Conservation (phyloP, 1,140 invertebrate species). For the Dreissena polymorpha region DNA sequence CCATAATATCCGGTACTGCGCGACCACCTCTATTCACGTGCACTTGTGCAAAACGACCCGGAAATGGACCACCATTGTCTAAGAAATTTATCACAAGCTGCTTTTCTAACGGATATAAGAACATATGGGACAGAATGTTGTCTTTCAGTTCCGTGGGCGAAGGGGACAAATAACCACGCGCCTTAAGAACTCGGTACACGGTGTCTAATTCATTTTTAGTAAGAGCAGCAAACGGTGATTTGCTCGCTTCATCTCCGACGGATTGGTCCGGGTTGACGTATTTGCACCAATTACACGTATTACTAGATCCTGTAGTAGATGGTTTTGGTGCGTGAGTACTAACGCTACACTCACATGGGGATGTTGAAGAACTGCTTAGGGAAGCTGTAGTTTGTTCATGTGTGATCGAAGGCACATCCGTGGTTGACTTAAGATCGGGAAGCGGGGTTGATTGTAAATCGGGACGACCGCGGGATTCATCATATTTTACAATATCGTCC, state of each 20-base stretch:
- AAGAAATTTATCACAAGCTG: conserved; percentile 20
- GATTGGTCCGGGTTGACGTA: conserved; percentile 8
- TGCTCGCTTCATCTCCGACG: not conserved
- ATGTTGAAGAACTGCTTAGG: not conserved
- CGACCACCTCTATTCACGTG: conserved; percentile 12
- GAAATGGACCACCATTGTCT: conserved; percentile 45
- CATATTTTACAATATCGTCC: no score
- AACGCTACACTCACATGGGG: not conserved
- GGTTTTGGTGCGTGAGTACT: not conserved
- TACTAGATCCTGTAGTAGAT: not conserved
- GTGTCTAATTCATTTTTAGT: conserved; percentile 29
- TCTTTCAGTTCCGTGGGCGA: not conserved
- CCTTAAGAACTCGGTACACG: not conserved
- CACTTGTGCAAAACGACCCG: conserved; percentile 42
- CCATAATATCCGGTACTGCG: conserved; percentile 32
- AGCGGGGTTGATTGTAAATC: not conserved
- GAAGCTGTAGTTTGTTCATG: not conserved
- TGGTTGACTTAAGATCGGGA: not conserved
- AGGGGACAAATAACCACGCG: not conserved
- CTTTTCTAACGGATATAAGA: conserved; percentile 24
- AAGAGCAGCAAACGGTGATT: conserved; percentile 27
- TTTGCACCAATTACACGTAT: not conserved
- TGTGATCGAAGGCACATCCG: not conserved
- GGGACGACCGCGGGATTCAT: no score
- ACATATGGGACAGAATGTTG: conserved; percentile 12